phyloP scores from a whole-genome alignment of 2,113 vertebrate genomes.

The Romanogobio albipinnatus region DNA sequence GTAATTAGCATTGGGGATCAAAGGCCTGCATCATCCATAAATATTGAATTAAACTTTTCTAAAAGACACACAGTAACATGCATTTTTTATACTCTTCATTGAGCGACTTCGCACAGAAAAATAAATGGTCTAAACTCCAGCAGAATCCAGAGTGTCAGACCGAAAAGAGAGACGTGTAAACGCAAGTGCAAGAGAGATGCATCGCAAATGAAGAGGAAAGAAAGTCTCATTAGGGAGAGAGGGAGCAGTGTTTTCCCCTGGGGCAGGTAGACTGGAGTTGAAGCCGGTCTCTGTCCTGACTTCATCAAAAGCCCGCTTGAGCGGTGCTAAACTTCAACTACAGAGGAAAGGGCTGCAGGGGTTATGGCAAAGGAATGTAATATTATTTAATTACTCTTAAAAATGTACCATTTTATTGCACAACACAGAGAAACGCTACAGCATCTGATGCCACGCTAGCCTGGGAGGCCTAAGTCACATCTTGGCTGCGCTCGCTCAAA shows the following conservation, averaged over 20 bases:
- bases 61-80: conserved; percentile 43
- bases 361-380: conserved; percentile 20
- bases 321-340: conserved; percentile 64
- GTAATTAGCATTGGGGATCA: conserved; percentile 67
- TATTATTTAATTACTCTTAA: conserved; percentile 36
- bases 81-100: conserved; percentile 27
- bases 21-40: conserved; percentile 63
- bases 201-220: conserved; percentile 27
- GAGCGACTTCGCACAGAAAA: conserved; percentile 24
- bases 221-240: conserved; percentile 71
- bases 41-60: conserved; percentile 61
- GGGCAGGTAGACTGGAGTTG: conserved; percentile 53
- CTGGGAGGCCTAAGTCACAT: conserved; percentile 36
- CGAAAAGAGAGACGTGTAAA: conserved; percentile 1
- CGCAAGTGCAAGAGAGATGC: conserved; percentile 23
- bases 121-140: conserved; percentile 4
- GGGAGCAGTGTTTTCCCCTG: conserved; percentile 58
- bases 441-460: conserved; percentile 11
- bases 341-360: conserved; percentile 52
- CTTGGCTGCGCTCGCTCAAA: conserved; percentile 22
- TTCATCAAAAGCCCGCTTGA: conserved; percentile 67
- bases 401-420: conserved; percentile 7
- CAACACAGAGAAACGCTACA: not conserved
- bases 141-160: not conserved
- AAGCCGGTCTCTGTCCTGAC: conserved; percentile 63